Conservation (phyloP, 2,797 vertebrate species). For the Spinus olivaceus region DNA sequence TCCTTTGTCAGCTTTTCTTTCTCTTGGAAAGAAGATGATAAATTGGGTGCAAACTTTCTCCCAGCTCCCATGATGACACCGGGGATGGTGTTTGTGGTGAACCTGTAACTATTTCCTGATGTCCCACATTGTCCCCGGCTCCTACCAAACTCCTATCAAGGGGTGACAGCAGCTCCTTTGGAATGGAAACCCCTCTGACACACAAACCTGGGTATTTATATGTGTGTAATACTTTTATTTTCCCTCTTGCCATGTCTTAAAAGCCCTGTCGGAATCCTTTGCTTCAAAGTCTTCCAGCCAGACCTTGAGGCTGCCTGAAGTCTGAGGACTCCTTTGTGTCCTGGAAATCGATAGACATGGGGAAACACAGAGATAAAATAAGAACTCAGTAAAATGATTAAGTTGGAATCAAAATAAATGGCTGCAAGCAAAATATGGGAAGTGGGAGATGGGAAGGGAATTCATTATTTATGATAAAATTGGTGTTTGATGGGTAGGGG, state of each 20-base stretch:
- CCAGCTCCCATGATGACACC: accelerated
- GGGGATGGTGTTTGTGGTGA: not conserved
- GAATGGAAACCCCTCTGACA: not conserved
- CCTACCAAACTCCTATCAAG: not conserved
- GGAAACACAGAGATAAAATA: not conserved
- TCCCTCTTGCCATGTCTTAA: not conserved
- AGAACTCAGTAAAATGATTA: not conserved
- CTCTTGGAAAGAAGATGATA: not conserved
- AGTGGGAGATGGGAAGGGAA: not conserved
- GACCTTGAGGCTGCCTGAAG: not conserved
- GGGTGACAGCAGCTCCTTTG: not conserved
- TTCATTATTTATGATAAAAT: not conserved
- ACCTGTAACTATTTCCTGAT: not conserved
- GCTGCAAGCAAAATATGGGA: not conserved
- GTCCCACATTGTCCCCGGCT: not conserved
- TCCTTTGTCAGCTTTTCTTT: not conserved
- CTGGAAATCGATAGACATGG: accelerated
- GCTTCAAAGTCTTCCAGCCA: not conserved
- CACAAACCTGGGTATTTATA: not conserved
- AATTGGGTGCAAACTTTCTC: not conserved
- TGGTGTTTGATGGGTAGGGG: not conserved
- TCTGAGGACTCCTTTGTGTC: not conserved
- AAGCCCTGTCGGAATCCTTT: not conserved
- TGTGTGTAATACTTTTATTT: not conserved
- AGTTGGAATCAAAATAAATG: not conserved